Evolutionary conservation across 2,888 invertebrate genomes (phyloP).

Genomic region (Synanthedon myopaeformis): DNA sequence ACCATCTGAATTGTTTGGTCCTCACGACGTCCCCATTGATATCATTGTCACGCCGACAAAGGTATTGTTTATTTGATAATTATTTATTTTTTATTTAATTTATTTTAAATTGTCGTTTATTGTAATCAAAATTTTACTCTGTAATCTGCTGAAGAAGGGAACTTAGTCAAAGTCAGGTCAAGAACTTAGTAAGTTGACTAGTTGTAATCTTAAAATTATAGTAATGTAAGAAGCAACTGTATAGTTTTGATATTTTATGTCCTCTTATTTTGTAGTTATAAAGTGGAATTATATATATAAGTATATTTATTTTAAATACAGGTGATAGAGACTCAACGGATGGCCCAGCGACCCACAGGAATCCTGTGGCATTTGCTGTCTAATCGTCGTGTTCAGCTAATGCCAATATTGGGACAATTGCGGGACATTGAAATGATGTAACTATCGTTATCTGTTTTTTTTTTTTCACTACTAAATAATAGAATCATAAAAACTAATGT

Average conservation of each 20-base stretch:
- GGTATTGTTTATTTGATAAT: slow-evolving; percentile 35
- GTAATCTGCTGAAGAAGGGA: too few species aligned
- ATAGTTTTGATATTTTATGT: too few species aligned
- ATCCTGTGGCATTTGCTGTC: slow-evolving; percentile 85
- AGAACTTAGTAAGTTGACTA: too few species aligned
- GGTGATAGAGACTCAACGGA: slow-evolving; percentile 61
- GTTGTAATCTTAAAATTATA: too few species aligned
- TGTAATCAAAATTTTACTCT: too few species aligned
- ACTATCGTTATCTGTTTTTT: slow-evolving; percentile 19
- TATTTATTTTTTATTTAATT: too few species aligned
- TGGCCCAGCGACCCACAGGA: slow-evolving; percentile 74
- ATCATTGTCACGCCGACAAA: slow-evolving; percentile 87
- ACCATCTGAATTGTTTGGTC: slow-evolving; percentile 79
- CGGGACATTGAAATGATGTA: slow-evolving; percentile 77
- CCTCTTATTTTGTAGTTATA: too few species aligned
- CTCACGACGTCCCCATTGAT: slow-evolving; percentile 87
- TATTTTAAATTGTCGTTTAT: too few species aligned
- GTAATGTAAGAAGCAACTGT: too few species aligned
- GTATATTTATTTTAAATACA: slow-evolving; percentile 9
- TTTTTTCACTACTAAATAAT: too few species aligned
- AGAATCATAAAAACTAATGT: too few species aligned
- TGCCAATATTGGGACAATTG: slow-evolving; percentile 79
- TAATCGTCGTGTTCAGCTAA: slow-evolving; percentile 76
- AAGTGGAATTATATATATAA: not conserved
- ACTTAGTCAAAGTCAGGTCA: too few species aligned